Evolutionary conservation across 30 jellyfish, hydroid and myxozoan genomes (phyloP).

Genomic region (Aurelia sp.): DNA sequence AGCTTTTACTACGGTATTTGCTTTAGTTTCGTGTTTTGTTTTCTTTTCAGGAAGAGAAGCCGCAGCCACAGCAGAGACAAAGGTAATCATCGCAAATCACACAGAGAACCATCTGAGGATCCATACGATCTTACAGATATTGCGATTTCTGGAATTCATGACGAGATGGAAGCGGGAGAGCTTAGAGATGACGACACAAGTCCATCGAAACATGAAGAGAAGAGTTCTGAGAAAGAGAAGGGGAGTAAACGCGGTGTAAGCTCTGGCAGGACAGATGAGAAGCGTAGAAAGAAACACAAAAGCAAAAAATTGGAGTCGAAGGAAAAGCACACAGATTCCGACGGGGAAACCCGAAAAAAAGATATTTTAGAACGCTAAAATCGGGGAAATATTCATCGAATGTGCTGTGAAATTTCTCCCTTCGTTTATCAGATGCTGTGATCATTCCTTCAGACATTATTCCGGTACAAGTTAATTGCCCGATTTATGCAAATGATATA

Average conservation of each 20-base stretch:
- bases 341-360: neutral
- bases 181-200: constrained; percentile 13
- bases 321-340: neutral
- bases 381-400: no score
- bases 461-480: no score
- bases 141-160: neutral
- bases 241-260: neutral
- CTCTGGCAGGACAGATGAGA: neutral
- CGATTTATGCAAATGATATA: no score
- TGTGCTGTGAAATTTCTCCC: no score
- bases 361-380: no score
- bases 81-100: constrained; percentile 4
- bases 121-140: neutral
- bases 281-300: constrained; percentile 42
- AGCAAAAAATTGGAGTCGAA: constrained; percentile 51
- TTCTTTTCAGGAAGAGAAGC: constrained; percentile 1
- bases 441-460: no score
- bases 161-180: constrained; percentile 50
- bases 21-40: neutral
- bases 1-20: neutral
- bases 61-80: constrained; percentile 3
- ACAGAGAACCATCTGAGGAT: neutral
- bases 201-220: neutral
- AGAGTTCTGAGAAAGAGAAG: constrained; percentile 23
- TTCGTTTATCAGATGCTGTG: no score